Evolutionary conservation across 2,888 invertebrate genomes (phyloP).

Genomic region (Limnephilus marmoratus): DNA sequence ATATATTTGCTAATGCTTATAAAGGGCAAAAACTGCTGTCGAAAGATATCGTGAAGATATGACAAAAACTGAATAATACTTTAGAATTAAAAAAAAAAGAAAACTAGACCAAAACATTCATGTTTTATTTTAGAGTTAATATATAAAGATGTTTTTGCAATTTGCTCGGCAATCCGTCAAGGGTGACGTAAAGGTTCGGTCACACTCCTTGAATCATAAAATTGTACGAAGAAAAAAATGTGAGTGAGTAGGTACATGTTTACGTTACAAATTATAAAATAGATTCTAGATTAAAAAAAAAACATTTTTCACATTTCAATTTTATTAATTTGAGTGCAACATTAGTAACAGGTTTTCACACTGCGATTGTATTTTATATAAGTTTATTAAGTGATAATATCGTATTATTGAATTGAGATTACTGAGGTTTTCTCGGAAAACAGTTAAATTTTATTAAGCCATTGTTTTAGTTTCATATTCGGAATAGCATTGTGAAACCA

Average conservation of each 20-base stretch:
- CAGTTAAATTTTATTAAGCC: background rate
- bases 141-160: background rate
- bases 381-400: background rate
- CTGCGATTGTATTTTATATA: background rate
- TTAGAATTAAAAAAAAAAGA: background rate
- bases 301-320: background rate
- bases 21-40: background rate
- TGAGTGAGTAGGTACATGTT: background rate
- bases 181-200: constrained; percentile 21
- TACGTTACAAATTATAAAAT: background rate
- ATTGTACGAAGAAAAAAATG: background rate
- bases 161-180: constrained; percentile 17
- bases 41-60: background rate
- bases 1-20: too few species aligned
- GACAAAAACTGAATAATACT: background rate
- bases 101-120: background rate
- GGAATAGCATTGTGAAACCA: background rate
- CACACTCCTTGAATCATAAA: constrained; percentile 24
- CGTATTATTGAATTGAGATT: background rate
- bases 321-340: too few species aligned
- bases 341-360: background rate
- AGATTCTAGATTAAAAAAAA: too few species aligned
- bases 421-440: background rate
- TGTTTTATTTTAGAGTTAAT: background rate
- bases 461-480: background rate